phyloP scores from a whole-genome alignment of 2,113 vertebrate species.

The Gobio gobio region DNA sequence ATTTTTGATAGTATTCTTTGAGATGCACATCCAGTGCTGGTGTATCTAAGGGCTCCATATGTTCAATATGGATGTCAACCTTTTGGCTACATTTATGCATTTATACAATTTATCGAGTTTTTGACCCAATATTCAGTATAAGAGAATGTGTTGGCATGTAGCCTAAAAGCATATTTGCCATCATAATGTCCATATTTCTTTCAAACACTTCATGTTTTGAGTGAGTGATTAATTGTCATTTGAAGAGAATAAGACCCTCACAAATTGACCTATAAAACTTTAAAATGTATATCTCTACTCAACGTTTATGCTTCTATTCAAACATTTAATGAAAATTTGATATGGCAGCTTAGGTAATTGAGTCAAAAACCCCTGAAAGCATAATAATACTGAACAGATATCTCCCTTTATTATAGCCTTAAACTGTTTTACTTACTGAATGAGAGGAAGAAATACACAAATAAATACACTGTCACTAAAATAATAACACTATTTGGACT shows the following conservation, averaged over 20 bases:
- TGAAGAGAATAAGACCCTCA: neutral
- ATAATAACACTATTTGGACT: neutral
- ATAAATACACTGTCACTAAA: neutral
- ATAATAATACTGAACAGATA: neutral
- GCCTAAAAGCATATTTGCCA: too few species aligned
- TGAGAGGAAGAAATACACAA: neutral
- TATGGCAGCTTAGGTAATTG: neutral
- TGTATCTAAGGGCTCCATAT: neutral
- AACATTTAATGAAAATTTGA: neutral
- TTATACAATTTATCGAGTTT: neutral
- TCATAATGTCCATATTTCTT: neutral
- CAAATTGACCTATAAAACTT: too few species aligned
- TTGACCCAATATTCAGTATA: neutral
- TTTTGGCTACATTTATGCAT: neutral
- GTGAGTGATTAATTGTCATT: neutral
- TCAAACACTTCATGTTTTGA: neutral
- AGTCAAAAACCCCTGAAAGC: neutral
- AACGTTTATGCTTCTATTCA: neutral
- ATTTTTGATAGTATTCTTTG: neutral
- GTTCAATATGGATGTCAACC: neutral
- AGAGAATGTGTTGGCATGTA: neutral
- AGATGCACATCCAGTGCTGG: neutral
- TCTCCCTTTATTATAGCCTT: neutral
- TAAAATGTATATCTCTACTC: neutral
- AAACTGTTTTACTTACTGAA: neutral